phyloP scores from a whole-genome alignment of 2,797 vertebrate species.

The Synaphobranchus kaupii region DNA sequence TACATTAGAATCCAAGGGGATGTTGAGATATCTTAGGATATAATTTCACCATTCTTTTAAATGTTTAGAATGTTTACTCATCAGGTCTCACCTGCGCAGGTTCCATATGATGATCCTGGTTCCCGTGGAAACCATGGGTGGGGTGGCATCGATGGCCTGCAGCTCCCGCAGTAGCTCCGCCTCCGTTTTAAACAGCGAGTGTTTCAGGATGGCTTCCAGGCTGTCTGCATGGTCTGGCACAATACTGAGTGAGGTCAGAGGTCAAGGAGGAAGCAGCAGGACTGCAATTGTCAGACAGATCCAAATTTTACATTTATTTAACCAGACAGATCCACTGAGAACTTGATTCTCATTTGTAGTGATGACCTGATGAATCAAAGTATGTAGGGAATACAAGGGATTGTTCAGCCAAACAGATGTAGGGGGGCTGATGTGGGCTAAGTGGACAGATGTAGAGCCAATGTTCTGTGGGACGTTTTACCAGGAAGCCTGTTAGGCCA shows the following conservation, averaged over 20 bases:
- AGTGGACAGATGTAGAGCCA: too few species aligned
- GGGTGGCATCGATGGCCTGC: constrained; percentile 63
- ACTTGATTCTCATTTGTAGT: neutral
- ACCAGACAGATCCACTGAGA: neutral
- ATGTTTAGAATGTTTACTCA: neutral
- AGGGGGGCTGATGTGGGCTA: too few species aligned
- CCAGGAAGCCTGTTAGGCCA: neutral
- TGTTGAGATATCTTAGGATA: too few species aligned
- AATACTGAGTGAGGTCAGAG: constrained; percentile 48
- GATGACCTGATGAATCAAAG: neutral
- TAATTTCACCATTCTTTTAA: too few species aligned
- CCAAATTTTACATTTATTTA: neutral
- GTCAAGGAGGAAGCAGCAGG: constrained; percentile 54
- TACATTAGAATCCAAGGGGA: too few species aligned
- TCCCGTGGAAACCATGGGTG: constrained; percentile 70
- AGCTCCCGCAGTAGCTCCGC: constrained; percentile 80
- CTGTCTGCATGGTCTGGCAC: constrained; percentile 70
- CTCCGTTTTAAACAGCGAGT: constrained; percentile 81
- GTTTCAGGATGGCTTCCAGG: constrained; percentile 79
- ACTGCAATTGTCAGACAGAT: neutral
- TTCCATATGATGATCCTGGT: constrained; percentile 96
- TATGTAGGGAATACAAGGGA: neutral
- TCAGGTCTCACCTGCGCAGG: constrained; percentile 78
- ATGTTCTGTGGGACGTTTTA: too few species aligned
- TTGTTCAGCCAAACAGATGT: neutral